These are phyloP conservation scores for Drosophila stalkeri DNA, from an alignment of 2,888 invertebrate species.

Conservation along the genomic window DNA sequence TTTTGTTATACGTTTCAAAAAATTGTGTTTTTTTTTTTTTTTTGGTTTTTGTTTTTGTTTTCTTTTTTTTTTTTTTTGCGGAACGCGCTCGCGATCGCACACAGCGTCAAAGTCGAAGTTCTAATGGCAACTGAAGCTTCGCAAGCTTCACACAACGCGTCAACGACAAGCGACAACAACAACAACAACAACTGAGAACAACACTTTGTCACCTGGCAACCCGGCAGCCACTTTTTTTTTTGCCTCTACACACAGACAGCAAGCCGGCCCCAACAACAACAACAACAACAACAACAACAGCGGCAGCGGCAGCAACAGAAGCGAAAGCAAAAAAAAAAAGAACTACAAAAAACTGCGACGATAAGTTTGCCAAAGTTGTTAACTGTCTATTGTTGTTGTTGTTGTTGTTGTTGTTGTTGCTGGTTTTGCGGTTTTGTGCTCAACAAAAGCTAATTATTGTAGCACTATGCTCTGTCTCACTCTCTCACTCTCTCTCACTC, in stretches of 20 bases:
- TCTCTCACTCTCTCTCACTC: background rate
- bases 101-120: conserved; percentile 80
- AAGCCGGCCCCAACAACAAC: conserved; percentile 41
- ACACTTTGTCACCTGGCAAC: conserved; percentile 73
- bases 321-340: conserved; percentile 20
- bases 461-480: conserved; percentile 19
- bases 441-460: conserved; percentile 65
- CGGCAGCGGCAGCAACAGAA: background rate
- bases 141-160: conserved; percentile 62
- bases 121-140: conserved; percentile 79
- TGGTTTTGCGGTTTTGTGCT: conserved; percentile 44
- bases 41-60: conserved; percentile 6
- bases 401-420: conserved; percentile 21
- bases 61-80: conserved; percentile 25
- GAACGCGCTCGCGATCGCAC: conserved; percentile 69
- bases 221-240: conserved; percentile 29
- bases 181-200: conserved; percentile 32
- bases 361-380: conserved; percentile 69
- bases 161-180: conserved; percentile 41
- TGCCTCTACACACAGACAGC: conserved; percentile 38
- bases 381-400: conserved; percentile 58
- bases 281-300: conserved; percentile 27
- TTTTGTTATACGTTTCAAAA: conserved; percentile 19
- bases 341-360: conserved; percentile 36
- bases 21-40: conserved; percentile 8